Percentiles rank a stretch among this genome's conserved stretches.
Evolutionary conservation across 2,797 vertebrate species (phyloP).

Genomic region (Okamejei kenojei): DNA sequence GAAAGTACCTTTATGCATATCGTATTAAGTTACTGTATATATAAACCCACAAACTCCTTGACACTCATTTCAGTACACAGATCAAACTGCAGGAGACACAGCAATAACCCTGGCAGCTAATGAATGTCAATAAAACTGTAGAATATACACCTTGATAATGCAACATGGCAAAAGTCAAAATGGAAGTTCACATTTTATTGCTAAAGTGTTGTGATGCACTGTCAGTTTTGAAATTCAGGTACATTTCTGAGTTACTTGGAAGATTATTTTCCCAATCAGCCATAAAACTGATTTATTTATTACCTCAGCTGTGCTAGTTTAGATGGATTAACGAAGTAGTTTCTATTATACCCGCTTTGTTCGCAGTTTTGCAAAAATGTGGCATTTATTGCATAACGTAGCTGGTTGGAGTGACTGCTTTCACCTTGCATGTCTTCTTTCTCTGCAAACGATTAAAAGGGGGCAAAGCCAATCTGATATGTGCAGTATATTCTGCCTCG

Average conservation of each 20-base stretch:
- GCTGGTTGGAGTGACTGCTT: constrained; percentile 31
- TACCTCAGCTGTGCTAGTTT: constrained; percentile 82
- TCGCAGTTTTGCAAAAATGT: constrained; percentile 56
- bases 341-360: constrained; percentile 56
- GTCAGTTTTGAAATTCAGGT: constrained; percentile 69
- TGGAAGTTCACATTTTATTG: constrained; percentile 45
- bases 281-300: constrained; percentile 75
- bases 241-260: constrained; percentile 63
- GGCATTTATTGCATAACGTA: constrained; percentile 27
- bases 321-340: constrained; percentile 74
- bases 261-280: constrained; percentile 62
- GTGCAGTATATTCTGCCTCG: constrained; percentile 32
- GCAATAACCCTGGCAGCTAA: constrained; percentile 99
- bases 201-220: constrained; percentile 70
- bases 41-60: constrained; percentile 91
- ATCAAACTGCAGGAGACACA: constrained; percentile 82
- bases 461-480: constrained; percentile 5
- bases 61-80: constrained; percentile 89
- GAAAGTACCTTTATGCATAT: constrained; percentile 79
- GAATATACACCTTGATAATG: constrained; percentile 62
- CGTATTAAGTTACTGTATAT: constrained; percentile 88
- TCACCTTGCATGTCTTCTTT: constrained; percentile 34
- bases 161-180: constrained; percentile 37
- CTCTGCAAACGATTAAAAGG: constrained; percentile 29
- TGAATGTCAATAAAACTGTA: constrained; percentile 99